phyloP scores from a whole-genome alignment of 2,797 vertebrate species.

The Botia almorhae region DNA sequence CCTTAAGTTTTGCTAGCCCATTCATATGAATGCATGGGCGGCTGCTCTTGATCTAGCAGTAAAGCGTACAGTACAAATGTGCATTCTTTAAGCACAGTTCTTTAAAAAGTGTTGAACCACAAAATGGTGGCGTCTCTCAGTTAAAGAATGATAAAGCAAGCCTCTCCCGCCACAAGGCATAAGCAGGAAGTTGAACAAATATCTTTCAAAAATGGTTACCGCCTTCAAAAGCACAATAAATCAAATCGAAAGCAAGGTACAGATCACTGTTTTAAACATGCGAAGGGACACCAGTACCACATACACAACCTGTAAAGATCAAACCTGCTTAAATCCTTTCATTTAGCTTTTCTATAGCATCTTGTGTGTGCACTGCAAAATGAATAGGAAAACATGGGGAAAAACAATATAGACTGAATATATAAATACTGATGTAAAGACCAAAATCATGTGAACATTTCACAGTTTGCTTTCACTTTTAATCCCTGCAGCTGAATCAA shows the following conservation, averaged over 20 bases:
- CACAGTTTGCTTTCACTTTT: background rate
- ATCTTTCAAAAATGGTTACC: background rate
- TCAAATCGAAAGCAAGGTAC: background rate
- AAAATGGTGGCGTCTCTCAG: constrained; percentile 17
- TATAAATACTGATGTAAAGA: background rate
- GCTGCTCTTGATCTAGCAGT: background rate
- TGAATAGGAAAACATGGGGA: background rate
- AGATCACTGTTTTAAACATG: background rate
- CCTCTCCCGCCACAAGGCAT: constrained; percentile 9
- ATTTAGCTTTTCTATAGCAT: background rate
- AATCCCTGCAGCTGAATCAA: background rate
- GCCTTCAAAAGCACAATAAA: constrained; percentile 6
- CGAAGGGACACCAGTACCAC: background rate
- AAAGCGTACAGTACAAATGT: background rate
- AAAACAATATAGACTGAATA: background rate
- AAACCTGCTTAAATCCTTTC: background rate
- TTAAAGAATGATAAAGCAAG: constrained; percentile 17
- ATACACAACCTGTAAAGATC: too few relatives aligned
- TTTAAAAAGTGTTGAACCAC: constrained; percentile 9
- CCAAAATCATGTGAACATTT: background rate
- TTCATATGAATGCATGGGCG: background rate
- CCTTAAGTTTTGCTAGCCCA: background rate
- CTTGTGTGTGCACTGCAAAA: background rate
- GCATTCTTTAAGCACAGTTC: background rate
- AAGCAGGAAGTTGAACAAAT: constrained; percentile 35